Conservation (phyloP, 2,113 vertebrate genomes). For the Neomonachus schauinslandi region DNA sequence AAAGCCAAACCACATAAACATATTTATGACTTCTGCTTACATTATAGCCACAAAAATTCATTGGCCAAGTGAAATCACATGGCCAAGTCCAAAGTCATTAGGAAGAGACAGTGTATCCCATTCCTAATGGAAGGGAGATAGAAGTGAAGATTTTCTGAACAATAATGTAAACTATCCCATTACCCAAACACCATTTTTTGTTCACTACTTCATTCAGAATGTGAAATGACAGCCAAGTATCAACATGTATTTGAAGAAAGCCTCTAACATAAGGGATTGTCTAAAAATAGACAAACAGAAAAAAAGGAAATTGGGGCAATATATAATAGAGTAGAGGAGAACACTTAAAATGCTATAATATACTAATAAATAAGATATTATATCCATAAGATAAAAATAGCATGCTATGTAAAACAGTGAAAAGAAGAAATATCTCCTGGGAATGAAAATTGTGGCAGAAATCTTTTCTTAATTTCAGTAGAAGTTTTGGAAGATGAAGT, state of each 20-base stretch:
- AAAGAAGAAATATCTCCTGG: background rate
- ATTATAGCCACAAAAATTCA: background rate
- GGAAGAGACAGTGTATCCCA: background rate
- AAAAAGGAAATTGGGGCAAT: background rate
- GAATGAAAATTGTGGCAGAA: background rate
- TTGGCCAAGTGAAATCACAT: background rate
- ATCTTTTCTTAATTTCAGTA: background rate
- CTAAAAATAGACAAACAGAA: background rate
- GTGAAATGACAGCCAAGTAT: background rate
- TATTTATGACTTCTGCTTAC: background rate
- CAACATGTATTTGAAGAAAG: slow-evolving; percentile 1
- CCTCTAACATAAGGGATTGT: background rate
- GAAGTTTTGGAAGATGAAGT: slow-evolving; percentile 7
- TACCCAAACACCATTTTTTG: background rate
- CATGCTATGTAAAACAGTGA: background rate
- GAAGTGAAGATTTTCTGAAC: slow-evolving; percentile 21
- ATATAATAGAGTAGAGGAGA: background rate
- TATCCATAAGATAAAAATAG: background rate
- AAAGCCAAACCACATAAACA: background rate
- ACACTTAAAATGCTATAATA: background rate
- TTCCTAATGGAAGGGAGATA: background rate
- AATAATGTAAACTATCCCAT: background rate
- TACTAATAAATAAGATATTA: background rate
- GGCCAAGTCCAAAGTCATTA: background rate
- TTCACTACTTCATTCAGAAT: background rate